Base-by-base conservation (phyloP, 2,113 vertebrate species). In the Vireo altiloquus region DNA sequence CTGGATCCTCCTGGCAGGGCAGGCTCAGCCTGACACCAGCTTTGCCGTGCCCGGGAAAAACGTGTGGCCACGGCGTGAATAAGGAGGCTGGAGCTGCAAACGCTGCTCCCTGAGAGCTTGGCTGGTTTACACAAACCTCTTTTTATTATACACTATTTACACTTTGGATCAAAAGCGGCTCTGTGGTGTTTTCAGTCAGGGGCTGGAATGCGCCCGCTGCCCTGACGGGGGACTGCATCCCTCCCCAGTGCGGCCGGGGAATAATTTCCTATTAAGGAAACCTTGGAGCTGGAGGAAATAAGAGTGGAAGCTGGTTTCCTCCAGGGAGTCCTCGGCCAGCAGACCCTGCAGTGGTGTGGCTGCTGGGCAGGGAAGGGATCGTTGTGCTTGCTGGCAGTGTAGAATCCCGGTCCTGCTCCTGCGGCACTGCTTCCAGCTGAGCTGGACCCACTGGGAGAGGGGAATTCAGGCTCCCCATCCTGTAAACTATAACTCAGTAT, bases 221-320 rank as follows among this genome's bases (percentile, higher is more conserved):
- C 84, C 92, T 91, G 84, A 33, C 23, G 0, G 53, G 70, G 65
- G 72, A 81, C 64, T 46, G 65, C 89, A 85, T 84, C 89, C 88
- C 79, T 92, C 80, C 79, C 82, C 59, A 17, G 60, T 9, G 2
- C 1, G 2, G 89, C 87, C 28, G 5, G 85, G 92, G 87, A 95
- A 96, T 89, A 80, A 97, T 97, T 97, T 96, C 97, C 97, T 97
- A 97, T 97, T 97, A 97, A 96, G 97, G 97, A 94, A 97, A 88
- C 80, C 68, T 96, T 37, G 23, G 89, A 91, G 96, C 84, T 81
- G 87, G 93, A 93, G 96, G 94, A 96, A 97, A 72, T 90, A 86
- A 77, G 90, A 82, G 15, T 66, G 92, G 83, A 80, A 90, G 63
- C 46, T 3, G 4, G 28, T 92, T 96, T 96, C 68, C 89, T 96